These are phyloP conservation scores for Rhipidura dahli DNA, from an alignment of 2,113 vertebrate species.

Conservation along the genomic window DNA sequence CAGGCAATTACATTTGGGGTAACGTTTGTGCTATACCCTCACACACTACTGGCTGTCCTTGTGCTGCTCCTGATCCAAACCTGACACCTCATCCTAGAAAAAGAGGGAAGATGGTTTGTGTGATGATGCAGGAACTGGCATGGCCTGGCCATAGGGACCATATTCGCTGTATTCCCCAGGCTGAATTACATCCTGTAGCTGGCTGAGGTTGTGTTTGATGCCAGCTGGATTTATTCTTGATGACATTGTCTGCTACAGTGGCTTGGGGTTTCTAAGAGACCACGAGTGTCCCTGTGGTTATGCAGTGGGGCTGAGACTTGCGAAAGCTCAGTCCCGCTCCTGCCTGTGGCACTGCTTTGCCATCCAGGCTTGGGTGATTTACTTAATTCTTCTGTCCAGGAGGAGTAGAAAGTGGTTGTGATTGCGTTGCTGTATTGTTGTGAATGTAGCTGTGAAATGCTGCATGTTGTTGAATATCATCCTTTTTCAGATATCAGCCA, in stretches of 20 bases:
- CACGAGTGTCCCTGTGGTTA: accelerated
- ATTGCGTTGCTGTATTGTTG: not conserved
- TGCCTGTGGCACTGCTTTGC: not conserved
- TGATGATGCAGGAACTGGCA: not conserved
- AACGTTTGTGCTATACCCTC: not conserved
- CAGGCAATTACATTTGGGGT: not conserved
- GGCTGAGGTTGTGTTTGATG: not conserved
- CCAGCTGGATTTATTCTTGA: not conserved
- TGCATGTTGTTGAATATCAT: not conserved
- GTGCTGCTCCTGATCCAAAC: not conserved
- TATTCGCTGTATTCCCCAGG: accelerated
- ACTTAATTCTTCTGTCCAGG: not conserved
- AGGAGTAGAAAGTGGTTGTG: not conserved
- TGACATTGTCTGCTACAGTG: not conserved
- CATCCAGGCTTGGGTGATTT: not conserved
- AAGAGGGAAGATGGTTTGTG: not conserved
- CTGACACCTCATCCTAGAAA: not conserved
- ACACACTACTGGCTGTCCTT: not conserved
- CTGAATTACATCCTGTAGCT: not conserved
- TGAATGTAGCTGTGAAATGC: not conserved
- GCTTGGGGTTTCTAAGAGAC: not conserved
- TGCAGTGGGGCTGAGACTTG: not conserved
- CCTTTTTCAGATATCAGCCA: not conserved
- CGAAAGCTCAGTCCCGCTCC: not conserved
- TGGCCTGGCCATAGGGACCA: not conserved